Evolutionary conservation across 2,888 invertebrate species (phyloP), one percentile per base, ranked within the genome.

Genomic region (Hoplodrina blanda): DNA sequence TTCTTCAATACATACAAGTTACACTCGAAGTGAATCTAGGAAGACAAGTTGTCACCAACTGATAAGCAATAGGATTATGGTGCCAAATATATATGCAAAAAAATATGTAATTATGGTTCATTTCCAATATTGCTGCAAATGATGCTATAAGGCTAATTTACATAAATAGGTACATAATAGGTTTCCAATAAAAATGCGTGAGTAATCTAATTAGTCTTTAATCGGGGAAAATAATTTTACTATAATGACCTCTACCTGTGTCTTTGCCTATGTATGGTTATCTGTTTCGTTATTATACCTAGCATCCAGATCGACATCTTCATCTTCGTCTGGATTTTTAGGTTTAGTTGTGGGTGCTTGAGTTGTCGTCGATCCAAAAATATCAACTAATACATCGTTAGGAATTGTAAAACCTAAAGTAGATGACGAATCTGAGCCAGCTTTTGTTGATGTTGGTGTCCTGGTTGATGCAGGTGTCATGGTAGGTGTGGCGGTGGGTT

Each of bases 141-240:
- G 37, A 74, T 56, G 19, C 66, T 59, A 41, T 64, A 60, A 69
- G 19, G 33, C 49, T 66, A 54, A 76, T 76, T 55, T 56, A 10
- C 41, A 2, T 25, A 37, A 7, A 37, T 37, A 37, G 8, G 30
- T 53, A 20, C 6, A 8, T 63, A 59, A 73, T 69, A 56, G 56
- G 53, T 62, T 69, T 59, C 46, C 20, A 81, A 75, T 75, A 73
- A 81, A 81, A 75, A 56, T 68, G 62, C 60, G 65, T 81, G 57
- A 72, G 71, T 52, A 84, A 86, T 89, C 76, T 69, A 83, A 86
- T 78, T 74, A 73, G 70, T 69, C 63, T 83, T 83, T 81, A 78
- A 75, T 76, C 62, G 20, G 54, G 63, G 44, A 62, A 80, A 19
- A 62, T 49, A 19, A 80, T 65, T 71, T 53, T 69, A 56, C 57